Base-by-base conservation (phyloP, 2,888 invertebrate species). In the Elmis aenea region DNA sequence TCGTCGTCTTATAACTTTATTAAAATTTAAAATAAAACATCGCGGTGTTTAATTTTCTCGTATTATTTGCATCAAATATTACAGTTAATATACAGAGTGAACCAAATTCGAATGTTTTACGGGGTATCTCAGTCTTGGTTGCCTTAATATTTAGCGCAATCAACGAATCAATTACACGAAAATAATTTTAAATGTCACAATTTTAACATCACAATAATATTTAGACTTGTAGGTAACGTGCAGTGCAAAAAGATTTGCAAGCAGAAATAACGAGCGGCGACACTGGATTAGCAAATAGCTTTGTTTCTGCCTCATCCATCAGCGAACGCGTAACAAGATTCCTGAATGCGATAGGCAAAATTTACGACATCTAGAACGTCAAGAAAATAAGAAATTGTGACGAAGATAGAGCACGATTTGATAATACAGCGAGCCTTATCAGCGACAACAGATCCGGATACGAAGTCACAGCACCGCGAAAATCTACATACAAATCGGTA, bases 371-470 rank as follows among this genome's bases (percentile, higher is more conserved):
- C 33, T 25, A 26, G 20, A 26, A 18, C 26, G 34, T 42, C 45
- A 33, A 33, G 41, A 42, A 43, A 36, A 43, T 42, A 46, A 48
- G 43, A 48, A 48, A 36, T 42, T 45, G 33, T 41, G 38, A 40
- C 45, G 22, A 48, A 45, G 42, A 45, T 45, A 45, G 30, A 47
- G 46, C 40, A 48, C 40, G 43, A 43, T 43, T 38, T 26, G 32
- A 33, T 36, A 36, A 36, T 40, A 35, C 29, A 21, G 30, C 22
- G 22, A 13, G 11, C 5, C 26, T 8, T 15, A 13, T 10, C 18
- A 12, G 24, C n/a, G 10, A 8, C 9, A 24, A 18, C 8, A 15
- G 20, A 22, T 15, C 36, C 18, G 28, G 9, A 13, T 20, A 31
- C 32, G 26, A n/a, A 8, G 8, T 18, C 18, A 18, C 18, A 18